Base-by-base conservation (phyloP, 2,888 invertebrate genomes). In the Neoscelio sp. region DNA sequence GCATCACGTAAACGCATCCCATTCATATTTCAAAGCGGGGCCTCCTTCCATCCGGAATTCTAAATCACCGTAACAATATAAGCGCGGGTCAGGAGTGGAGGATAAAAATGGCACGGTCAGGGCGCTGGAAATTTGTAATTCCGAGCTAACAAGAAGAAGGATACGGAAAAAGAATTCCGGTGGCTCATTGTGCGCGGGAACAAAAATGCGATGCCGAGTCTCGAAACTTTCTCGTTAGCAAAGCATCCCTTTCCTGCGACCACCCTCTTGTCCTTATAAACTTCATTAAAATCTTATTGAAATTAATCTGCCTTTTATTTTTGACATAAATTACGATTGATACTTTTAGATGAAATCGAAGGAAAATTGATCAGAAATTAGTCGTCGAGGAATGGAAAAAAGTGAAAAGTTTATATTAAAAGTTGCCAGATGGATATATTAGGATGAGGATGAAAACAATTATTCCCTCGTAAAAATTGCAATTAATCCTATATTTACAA, bases 41-140 rank as follows among this genome's bases (percentile, higher is more conserved):
- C 71, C 75, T 76, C 68, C 75, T 60, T 64, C 62, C 77, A 71
- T 68, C 76, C 78, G 80, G 76, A 74, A 81, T 81, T 82, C 80
- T 84, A 83, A 84, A 84, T 84, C 84, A 84, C 73, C 67, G 70
- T 73, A 79, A 83, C 83, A 83, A 84, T 83, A 82, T 73, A 70
- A 50, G 60, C 52, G 44, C 38, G 46, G 60, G 38, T 65, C 48
- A 48, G 18, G 28, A 40, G 30, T 3, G 6, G 58, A 58, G 68
- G 73, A 68, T 78, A 70, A 80, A 81, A 79, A 78, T 73, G 73
- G 58, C 33, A 30, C 56, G 73, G 79, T 76, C 65, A 82, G 82
- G 80, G 83, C 83, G 82, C 80, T 83, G 83, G n/a, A 86, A 87
- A 89, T 89, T 89, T 88, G 89, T 89, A 88, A 89, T 89, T 88